Conservation (phyloP, 2,113 vertebrate genomes). For the Malurus cyaneus region DNA sequence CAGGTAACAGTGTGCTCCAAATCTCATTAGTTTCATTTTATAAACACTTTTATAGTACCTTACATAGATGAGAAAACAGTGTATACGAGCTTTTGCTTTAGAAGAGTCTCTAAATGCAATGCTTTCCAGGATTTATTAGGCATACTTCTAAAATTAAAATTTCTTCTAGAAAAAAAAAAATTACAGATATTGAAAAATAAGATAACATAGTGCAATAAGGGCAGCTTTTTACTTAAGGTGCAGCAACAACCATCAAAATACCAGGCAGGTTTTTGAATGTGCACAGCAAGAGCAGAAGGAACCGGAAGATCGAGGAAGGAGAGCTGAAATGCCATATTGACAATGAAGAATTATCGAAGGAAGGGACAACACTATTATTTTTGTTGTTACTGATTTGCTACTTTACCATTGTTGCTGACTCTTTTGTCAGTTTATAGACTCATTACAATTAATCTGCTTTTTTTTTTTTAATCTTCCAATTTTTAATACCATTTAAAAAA, state of each 20-base stretch:
- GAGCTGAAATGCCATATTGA: conserved; percentile 52
- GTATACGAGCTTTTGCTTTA: conserved; percentile 59
- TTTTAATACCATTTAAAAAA: conserved; percentile 48
- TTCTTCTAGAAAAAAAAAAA: neutral
- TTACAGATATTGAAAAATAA: conserved; percentile 38
- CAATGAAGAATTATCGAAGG: conserved; percentile 8
- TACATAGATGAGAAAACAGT: conserved; percentile 78
- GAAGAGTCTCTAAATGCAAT: conserved; percentile 47
- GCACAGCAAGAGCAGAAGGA: neutral
- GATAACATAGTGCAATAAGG: neutral
- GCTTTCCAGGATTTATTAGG: conserved; percentile 40
- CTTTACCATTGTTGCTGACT: neutral
- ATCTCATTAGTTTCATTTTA: conserved; percentile 97
- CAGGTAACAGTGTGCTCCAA: conserved; percentile 88
- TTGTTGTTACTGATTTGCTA: neutral
- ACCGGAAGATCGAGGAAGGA: neutral
- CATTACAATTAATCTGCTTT: conserved; percentile 64
- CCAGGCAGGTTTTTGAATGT: neutral
- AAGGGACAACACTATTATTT: conserved; percentile 23
- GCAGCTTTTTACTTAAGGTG: conserved; percentile 47
- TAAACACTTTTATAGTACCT: conserved; percentile 91
- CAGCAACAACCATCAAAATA: neutral
- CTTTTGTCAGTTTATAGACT: conserved; percentile 61
- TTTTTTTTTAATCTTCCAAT: conserved; percentile 65
- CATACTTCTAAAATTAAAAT: conserved; percentile 62